Base-by-base conservation (phyloP, 2,113 vertebrate species). In the Atlantisia rogersi region DNA sequence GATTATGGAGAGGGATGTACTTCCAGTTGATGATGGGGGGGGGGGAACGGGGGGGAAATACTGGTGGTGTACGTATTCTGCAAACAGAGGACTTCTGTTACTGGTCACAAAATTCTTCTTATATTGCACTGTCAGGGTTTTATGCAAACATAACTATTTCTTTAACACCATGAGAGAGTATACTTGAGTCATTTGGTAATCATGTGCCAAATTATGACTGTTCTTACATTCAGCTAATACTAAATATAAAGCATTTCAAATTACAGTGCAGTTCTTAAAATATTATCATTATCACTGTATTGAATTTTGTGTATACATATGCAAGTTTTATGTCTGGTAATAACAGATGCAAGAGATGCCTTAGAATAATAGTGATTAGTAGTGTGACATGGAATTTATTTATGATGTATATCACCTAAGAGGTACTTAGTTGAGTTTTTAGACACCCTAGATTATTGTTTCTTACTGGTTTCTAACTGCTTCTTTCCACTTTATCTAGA, bases 231-330 rank as follows among this genome's bases (percentile, higher is more conserved):
- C 67, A 63, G 69, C 73, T 95, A 69, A 94, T 46, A 78, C 55
- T 89, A 94, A 96, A 90, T 73, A 94, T n/a, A 85, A 85, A 94
- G 11, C 65, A 77, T 78, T 59, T 91, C 42, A 87, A 95, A 95
- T 97, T 82, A 79, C 69, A 85, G 17, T 87, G 39, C 65, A 44
- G 26, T 84, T 94, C 64, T 95, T 96, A 59, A 90, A 88, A 88
- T 15, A 80, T 90, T 82, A 53, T 80, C 37, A 56, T 92, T 96
- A 82, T 73, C 74, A 26, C 67, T 88, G 63, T 65, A 35, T 58
- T 91, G 88, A 86, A 64, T 84, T 95, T 87, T 87, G 56, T 92
- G 59, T 91, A 69, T 44, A 44, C 52, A 15, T 82, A 40, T 16
- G 39, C 62, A 70, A 82, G 22, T 68, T 95, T 97, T 94, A 81